phyloP scores from a whole-genome alignment of 2,888 invertebrate species.

The Chrysolina oricalcia region DNA sequence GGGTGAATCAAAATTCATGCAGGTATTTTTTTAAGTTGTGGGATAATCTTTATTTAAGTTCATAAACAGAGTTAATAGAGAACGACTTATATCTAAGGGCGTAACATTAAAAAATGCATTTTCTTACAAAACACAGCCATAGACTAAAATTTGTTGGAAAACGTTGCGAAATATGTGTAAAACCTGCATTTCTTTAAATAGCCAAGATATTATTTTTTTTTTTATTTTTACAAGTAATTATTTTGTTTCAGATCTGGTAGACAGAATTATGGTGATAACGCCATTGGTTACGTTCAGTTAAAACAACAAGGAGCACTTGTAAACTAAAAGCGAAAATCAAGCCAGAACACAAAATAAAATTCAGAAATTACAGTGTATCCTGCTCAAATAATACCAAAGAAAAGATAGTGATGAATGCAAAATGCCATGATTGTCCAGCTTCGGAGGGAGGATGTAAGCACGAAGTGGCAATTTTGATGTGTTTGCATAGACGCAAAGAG shows the following conservation, averaged over 20 bases:
- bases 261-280: slow-evolving; percentile 44
- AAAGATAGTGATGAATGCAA: slow-evolving; percentile 33
- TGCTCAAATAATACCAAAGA: slow-evolving; percentile 40
- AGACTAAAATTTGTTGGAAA: no score
- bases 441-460: slow-evolving; percentile 51
- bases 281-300: slow-evolving; percentile 47
- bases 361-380: slow-evolving; percentile 39
- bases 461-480: slow-evolving; percentile 45
- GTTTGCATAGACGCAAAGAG: slow-evolving; percentile 42
- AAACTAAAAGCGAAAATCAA: slow-evolving; percentile 52
- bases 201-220: no score
- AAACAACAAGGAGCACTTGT: slow-evolving; percentile 49
- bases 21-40: slow-evolving; percentile 1
- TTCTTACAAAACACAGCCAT: no score
- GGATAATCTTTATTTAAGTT: not conserved
- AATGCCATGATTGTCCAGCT: slow-evolving; percentile 45
- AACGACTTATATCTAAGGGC: not conserved
- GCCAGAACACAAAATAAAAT: slow-evolving; percentile 52
- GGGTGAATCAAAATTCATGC: not conserved
- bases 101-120: no score
- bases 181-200: no score
- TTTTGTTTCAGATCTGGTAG: slow-evolving; percentile 33
- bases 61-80: not conserved
- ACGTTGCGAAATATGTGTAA: no score
- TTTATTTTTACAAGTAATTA: not conserved